Evolutionary conservation across 2,888 invertebrate species (phyloP), one percentile per base, ranked within the genome.

Genomic region (Sceliomorpha sp.): DNA sequence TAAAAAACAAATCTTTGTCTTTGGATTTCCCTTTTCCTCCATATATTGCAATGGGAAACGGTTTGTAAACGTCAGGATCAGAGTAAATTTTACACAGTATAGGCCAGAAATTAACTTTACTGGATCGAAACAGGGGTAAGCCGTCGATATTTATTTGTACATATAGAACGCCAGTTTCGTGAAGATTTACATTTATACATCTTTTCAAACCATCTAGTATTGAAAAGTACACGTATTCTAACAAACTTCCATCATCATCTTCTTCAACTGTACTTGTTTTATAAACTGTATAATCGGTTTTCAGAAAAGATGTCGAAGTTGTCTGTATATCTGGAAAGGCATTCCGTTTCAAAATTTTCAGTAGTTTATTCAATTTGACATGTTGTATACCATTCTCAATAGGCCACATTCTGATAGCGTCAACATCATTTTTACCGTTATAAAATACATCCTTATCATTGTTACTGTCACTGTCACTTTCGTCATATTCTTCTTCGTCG

Each of bases 11-110:
- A 20, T 2, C 5, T 4, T 4, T 20, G 20, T n/a, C 50, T 2
- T 15, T 15, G 1, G 66, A 64, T 42, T 64, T 70, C 6, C 50
- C 17, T 10, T 26, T 27, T 8, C 60, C 60, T 34, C 31, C 55
- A 36, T 50, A 63, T 12, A 66, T 31, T n/a, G 60, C 58, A 15
- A 69, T 59, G 0, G 45, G n/a, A 55, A 69, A 66, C 12, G 59
- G 59, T 24, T 59, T 29, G 14, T 60, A 56, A 1, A 62, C 9
- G 13, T 64, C 68, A 1, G 56, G 42, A 2, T 17, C 2, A 17
- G n/a, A 37, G n/a, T 6, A 9, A 8, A 37, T n/a, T 37, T 37
- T 37, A 0, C 8, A 6, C 2, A 9, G 1, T 6, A 37, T 17
- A 14, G 10, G 15, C 37, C 37, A 17, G 9, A 37, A 17, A 2